Evolutionary conservation across 2,888 invertebrate species (phyloP).

Genomic region (Fissipunctia ypsillon): DNA sequence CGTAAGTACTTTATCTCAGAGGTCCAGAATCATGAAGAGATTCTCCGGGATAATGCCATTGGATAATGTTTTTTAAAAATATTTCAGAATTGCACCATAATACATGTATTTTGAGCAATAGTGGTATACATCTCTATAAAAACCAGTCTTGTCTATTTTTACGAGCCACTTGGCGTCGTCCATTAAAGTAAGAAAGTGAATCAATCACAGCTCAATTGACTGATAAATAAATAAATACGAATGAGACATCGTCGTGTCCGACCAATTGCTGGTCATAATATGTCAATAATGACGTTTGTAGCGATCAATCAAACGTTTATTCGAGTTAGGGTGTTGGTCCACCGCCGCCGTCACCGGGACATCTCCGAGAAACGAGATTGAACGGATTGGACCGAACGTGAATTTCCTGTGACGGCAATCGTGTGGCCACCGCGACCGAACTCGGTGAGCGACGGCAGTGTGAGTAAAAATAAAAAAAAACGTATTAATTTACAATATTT

Average conservation of each 20-base stretch:
- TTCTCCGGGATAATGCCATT: not conserved
- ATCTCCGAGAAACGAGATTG: not conserved
- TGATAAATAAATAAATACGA: slow-evolving; percentile 22
- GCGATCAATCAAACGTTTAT: slow-evolving; percentile 21
- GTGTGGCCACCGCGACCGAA: too few relatives aligned
- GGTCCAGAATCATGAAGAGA: not conserved
- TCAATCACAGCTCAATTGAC: slow-evolving; percentile 45
- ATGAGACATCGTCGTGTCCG: slow-evolving; percentile 15
- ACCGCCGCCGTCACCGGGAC: not conserved
- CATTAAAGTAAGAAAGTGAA: slow-evolving; percentile 28
- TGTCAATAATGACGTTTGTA: slow-evolving; percentile 23
- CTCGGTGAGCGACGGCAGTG: too few relatives aligned
- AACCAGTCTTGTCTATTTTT: slow-evolving; percentile 2
- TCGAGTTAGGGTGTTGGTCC: not conserved
- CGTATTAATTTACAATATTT: not conserved
- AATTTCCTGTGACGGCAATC: too few relatives aligned
- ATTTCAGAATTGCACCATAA: not conserved
- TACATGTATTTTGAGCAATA: slow-evolving; percentile 1
- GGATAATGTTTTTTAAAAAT: not conserved
- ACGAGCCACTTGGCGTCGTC: slow-evolving; percentile 17
- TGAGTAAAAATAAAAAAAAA: not conserved
- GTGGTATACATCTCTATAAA: not conserved
- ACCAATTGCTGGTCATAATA: slow-evolving; percentile 34
- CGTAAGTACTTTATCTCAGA: too few relatives aligned
- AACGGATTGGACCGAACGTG: not conserved